These are phyloP conservation scores for Callyntrura guangdongensis DNA, from an alignment of 2,888 invertebrate species.

Conservation along the genomic window DNA sequence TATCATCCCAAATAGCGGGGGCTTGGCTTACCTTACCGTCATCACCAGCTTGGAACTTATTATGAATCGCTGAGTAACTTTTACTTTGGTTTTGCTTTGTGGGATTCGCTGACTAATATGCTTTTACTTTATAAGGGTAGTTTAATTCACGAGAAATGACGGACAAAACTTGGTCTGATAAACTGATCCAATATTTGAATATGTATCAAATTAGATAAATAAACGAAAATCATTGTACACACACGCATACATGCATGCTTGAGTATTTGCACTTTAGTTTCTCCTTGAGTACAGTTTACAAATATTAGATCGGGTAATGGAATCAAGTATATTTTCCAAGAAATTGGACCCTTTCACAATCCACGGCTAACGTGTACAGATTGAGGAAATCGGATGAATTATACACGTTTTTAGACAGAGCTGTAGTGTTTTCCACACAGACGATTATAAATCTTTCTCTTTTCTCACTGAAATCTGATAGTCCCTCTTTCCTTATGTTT, in stretches of 20 bases:
- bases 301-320: not conserved
- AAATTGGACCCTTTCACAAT: not conserved
- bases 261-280: not conserved
- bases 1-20: no score
- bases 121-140: not conserved
- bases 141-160: not conserved
- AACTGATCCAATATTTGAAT: slow-evolving; percentile 18
- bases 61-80: not conserved
- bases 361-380: not conserved
- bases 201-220: slow-evolving; percentile 33
- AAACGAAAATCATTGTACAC: not conserved
- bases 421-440: not conserved
- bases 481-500: not conserved
- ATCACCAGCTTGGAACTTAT: no score
- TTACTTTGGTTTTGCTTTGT: not conserved
- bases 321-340: not conserved
- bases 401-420: not conserved
- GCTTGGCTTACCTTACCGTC: no score
- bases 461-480: not conserved
- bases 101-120: no score
- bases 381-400: not conserved
- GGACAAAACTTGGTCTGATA: not conserved
- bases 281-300: not conserved
- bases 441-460: not conserved
- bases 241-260: not conserved